phyloP scores from a whole-genome alignment of 35 echinoderm and acorn worm genomes.

The Patiria miniata region DNA sequence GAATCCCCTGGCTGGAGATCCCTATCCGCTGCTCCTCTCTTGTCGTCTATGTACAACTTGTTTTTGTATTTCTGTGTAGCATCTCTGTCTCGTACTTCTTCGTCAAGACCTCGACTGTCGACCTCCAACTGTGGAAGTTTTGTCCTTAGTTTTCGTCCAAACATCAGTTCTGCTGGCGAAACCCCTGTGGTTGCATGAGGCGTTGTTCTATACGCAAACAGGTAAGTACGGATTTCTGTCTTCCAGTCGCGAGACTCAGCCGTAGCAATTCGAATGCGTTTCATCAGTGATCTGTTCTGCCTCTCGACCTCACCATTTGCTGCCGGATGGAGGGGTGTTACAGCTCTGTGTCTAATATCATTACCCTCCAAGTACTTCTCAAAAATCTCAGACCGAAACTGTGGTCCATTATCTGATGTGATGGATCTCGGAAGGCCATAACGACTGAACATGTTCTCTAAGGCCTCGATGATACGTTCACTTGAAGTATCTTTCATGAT shows the following conservation, averaged over 20 bases:
- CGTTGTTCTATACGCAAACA: slow-evolving; percentile 56
- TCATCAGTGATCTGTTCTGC: slow-evolving; percentile 49
- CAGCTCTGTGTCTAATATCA: slow-evolving; percentile 38
- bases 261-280: slow-evolving; percentile 24
- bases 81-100: slow-evolving; percentile 47
- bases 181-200: slow-evolving; percentile 56
- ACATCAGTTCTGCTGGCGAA: slow-evolving; percentile 57
- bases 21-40: slow-evolving; percentile 39
- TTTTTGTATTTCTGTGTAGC: slow-evolving; percentile 29
- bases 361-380: slow-evolving; percentile 31
- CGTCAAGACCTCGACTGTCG: slow-evolving; percentile 14
- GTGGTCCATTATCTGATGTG: slow-evolving; percentile 62
- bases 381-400: slow-evolving; percentile 48
- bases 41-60: slow-evolving; percentile 26
- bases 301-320: no score
- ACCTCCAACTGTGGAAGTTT: slow-evolving; percentile 47
- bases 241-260: slow-evolving; percentile 60
- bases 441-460: slow-evolving; percentile 56
- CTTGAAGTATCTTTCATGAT: slow-evolving; percentile 39
- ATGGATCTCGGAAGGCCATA: slow-evolving; percentile 59
- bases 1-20: slow-evolving; percentile 29
- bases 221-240: slow-evolving; percentile 37
- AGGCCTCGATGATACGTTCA: slow-evolving; percentile 49
- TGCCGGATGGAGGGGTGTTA: slow-evolving; percentile 58
- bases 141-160: slow-evolving; percentile 47